Conservation (phyloP, 2,113 vertebrate genomes). For the Chaenogobius annularis region DNA sequence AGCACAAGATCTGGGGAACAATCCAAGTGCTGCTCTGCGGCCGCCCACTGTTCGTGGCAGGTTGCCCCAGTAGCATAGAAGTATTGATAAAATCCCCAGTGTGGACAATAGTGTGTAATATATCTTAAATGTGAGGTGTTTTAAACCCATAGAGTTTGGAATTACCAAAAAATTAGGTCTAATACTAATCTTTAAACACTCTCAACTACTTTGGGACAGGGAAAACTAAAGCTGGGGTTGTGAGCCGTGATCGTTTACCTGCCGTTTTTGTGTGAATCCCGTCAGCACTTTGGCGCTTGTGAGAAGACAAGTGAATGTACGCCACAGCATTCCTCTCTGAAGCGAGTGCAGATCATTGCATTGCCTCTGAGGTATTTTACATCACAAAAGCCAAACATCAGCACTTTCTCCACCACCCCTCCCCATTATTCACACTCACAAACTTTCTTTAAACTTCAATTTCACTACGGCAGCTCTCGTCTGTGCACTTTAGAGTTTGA, state of each 20-base stretch:
- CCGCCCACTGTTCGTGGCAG: no score
- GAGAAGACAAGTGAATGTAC: conserved; percentile 34
- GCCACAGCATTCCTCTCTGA: conserved; percentile 20
- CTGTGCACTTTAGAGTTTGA: conserved; percentile 6
- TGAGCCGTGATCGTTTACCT: conserved; percentile 13
- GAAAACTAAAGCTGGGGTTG: background rate
- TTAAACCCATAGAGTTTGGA: background rate
- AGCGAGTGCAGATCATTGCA: conserved; percentile 46
- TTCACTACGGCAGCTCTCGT: background rate
- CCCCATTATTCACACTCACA: background rate
- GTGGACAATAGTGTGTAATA: background rate
- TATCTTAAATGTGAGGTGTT: no score
- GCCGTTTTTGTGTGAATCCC: conserved; percentile 13
- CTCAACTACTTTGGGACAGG: background rate
- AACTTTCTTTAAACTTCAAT: background rate
- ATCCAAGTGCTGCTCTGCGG: no score
- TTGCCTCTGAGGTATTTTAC: conserved; percentile 31
- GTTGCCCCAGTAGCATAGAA: no score
- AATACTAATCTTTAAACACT: background rate
- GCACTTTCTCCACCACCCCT: conserved; percentile 34
- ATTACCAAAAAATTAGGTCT: conserved; percentile 9
- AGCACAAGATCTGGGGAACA: no score
- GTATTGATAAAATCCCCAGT: background rate
- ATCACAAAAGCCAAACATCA: conserved; percentile 41
- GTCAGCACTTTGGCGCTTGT: conserved; percentile 51